Conservation (phyloP, 2,113 vertebrate genomes). For the Eclectus roratus region DNA sequence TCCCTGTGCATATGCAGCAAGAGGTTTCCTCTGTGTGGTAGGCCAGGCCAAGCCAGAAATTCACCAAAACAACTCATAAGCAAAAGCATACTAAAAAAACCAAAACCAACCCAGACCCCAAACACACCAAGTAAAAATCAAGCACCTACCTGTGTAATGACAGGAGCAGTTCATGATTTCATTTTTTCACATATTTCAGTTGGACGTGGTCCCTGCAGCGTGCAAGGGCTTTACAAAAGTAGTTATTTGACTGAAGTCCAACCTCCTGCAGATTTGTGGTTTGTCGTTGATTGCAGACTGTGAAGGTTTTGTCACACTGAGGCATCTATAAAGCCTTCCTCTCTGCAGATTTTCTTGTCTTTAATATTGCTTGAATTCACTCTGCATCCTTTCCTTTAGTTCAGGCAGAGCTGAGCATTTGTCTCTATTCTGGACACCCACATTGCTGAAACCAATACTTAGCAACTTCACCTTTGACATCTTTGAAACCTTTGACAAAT, state of each 20-base stretch:
- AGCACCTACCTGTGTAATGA: background rate
- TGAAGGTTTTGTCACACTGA: background rate
- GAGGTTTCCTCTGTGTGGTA: background rate
- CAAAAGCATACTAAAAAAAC: background rate
- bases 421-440: background rate
- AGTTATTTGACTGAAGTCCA: background rate
- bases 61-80: background rate
- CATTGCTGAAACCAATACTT: background rate
- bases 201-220: accelerated
- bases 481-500: background rate
- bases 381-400: background rate
- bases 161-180: background rate
- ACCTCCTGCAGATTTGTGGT: background rate
- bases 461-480: background rate
- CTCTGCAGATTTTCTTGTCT: background rate
- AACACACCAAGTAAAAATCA: background rate
- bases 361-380: background rate
- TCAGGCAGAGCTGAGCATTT: background rate
- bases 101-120: background rate
- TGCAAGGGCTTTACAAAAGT: background rate
- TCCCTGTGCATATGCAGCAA: background rate
- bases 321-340: background rate
- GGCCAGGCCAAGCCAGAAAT: background rate
- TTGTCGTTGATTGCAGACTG: background rate
- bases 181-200: background rate